Base-by-base conservation (phyloP, 2,888 invertebrate species). In the Stramonita haemastoma region DNA sequence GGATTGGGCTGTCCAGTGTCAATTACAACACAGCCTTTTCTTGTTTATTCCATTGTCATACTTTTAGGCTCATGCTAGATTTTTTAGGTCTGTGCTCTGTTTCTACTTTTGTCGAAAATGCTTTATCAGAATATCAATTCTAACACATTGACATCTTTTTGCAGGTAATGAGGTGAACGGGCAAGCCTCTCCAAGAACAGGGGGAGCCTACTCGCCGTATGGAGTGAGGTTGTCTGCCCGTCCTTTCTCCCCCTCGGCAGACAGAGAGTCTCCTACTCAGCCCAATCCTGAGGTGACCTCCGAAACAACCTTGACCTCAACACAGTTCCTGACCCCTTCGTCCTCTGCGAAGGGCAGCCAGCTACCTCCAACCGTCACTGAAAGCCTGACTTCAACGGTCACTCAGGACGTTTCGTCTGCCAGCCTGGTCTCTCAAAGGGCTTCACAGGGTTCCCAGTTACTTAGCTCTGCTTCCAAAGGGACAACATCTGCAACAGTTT, bases 141-240 rank as follows among this genome's bases (percentile, higher is more conserved):
- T 46, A 46, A 46, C 46, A 46, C 8, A 46, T n/a, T n/a, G n/a
- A n/a, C n/a, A n/a, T n/a, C n/a, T 46, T 46, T 17, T 56, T 87
- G 22, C 87, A 87, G 87, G 87, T 2, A 29, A 22, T 57, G 87
- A 87, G 11, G 8, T 66, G 17, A 26, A 77, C 34, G 86, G 87
- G 93, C 26, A 79, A 79, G 77, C 83, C 66, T 29, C 90, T 84
- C 34, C 86, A 46, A 60, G 87, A 77, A 29, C 87, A 34, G 32
- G 79, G 73, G 89, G 89, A 60, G 70, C 86, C 22, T 83, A 83
- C 70, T 56, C 83, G 32, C 90, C 84, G 85, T 87, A 34, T 57
- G 87, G 90, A 36, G 87, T 88, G 66, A 81, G 86, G 34, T 19
- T 87, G 81, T 83, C 89, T 26, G 32, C 86, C 34, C 79, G 84